phyloP scores from a whole-genome alignment of 2,888 invertebrate species.

The Diaphora mendica region DNA sequence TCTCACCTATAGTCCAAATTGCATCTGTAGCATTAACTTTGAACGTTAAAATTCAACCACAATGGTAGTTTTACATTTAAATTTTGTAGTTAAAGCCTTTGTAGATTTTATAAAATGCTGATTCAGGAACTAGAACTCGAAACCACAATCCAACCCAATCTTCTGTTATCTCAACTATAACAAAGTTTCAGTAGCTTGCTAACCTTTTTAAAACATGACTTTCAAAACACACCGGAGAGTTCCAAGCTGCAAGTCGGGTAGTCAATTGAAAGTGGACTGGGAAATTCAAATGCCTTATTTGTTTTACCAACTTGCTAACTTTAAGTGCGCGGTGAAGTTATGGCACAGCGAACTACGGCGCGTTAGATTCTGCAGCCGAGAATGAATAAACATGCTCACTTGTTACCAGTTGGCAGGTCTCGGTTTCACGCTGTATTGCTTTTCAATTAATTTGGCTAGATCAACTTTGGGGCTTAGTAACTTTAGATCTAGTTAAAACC shows the following conservation, averaged over 20 bases:
- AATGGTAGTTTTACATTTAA: background rate
- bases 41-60: background rate
- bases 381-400: constrained; percentile 44
- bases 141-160: background rate
- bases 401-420: constrained; percentile 38
- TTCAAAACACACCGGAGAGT: constrained; percentile 46
- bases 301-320: constrained; percentile 50
- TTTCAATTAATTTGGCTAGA: constrained; percentile 39
- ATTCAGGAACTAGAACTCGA: background rate
- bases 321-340: constrained; percentile 50
- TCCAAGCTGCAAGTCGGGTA: constrained; percentile 46
- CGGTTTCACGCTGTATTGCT: constrained; percentile 33
- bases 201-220: constrained; percentile 54
- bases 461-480: constrained; percentile 19
- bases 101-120: background rate
- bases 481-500: constrained; percentile 1
- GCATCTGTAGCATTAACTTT: background rate
- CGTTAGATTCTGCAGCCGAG: constrained; percentile 17
- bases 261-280: constrained; percentile 54
- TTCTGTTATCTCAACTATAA: constrained; percentile 24
- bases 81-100: background rate
- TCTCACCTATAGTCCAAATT: background rate
- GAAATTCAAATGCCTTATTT: constrained; percentile 60
- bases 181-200: constrained; percentile 36
- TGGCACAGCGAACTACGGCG: constrained; percentile 25